Evolutionary conservation across 2,888 invertebrate genomes (phyloP).

Genomic region (Hirtodrosophila duncani): DNA sequence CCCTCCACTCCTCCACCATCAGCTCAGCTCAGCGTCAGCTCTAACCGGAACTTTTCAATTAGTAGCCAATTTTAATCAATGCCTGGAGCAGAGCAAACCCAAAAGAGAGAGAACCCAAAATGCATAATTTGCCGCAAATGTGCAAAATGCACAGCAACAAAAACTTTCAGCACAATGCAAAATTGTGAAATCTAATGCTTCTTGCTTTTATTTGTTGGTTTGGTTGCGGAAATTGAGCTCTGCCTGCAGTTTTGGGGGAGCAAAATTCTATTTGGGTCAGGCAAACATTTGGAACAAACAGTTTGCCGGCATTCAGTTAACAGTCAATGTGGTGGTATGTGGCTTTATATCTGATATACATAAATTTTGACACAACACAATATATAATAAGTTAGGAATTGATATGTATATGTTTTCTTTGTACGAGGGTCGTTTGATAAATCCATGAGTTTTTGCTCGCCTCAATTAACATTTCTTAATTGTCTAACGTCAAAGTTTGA

Average conservation of each 20-base stretch:
- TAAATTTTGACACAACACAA: no score
- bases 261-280: conserved; percentile 51
- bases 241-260: conserved; percentile 23
- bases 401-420: no score
- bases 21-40: not conserved
- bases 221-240: conserved; percentile 51
- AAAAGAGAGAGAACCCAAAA: conserved; percentile 6
- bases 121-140: conserved; percentile 35
- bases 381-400: no score
- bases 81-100: not conserved
- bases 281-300: conserved; percentile 21
- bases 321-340: no score
- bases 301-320: not conserved
- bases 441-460: no score
- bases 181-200: not conserved
- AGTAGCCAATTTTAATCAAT: conserved; percentile 59
- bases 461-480: no score
- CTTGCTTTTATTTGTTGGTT: conserved; percentile 34
- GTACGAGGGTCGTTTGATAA: no score
- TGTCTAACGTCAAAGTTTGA: no score
- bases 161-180: conserved; percentile 21
- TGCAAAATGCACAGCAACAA: conserved; percentile 37
- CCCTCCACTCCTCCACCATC: not conserved
- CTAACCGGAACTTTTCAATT: conserved; percentile 50
- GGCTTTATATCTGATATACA: no score